Base-by-base conservation (phyloP, 2,888 invertebrate genomes). In the Achlya flavicornis region DNA sequence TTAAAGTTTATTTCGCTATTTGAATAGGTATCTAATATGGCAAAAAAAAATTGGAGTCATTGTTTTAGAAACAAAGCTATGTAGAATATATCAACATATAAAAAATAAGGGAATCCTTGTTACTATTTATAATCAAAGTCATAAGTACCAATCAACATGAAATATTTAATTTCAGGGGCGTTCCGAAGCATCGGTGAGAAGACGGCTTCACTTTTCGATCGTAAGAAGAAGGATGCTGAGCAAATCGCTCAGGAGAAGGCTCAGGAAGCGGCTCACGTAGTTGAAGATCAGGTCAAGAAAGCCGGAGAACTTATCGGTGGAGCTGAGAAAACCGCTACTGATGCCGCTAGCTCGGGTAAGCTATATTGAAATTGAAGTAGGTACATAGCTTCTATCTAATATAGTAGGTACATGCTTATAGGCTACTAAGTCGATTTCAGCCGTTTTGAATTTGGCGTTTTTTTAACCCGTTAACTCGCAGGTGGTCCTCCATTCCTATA, bases 151-250 rank as follows among this genome's bases (percentile, higher is more conserved):
- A 41, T 12, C 12, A 41, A 53, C 8, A 19, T 19, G 10, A 53
- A 53, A 19, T 10, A n/a, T n/a, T n/a, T n/a, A 19, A 53, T 81
- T 79, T 0, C 87, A 96, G 96, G 96, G 72, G 96, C 96, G 69
- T 92, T 96, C 88, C 96, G 95, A 90, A 96, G 94, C 90, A 93
- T 96, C 81, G 96, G 96, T 67, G 95, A 95, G 86, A 96, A 96
- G 90, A 96, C 96, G 32, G 96, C 95, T 69, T 95, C 95, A 63
- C 92, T 96, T 71, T 96, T 96, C 87, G 95, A 96, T 64, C 94
- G 94, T 74, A 96, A 96, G 92, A 96, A 96, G 94, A 96, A 96
- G 81, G 96, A 96, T 79, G 95, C 94, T 0, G 95, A 95, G 69
- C 95, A 96, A 77, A 84, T 96, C 68, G 95, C 95, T 1, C 85